Evolutionary conservation across 92 coral and sea anemone genomes (phyloP).

Genomic region (Pocillopora grandis): DNA sequence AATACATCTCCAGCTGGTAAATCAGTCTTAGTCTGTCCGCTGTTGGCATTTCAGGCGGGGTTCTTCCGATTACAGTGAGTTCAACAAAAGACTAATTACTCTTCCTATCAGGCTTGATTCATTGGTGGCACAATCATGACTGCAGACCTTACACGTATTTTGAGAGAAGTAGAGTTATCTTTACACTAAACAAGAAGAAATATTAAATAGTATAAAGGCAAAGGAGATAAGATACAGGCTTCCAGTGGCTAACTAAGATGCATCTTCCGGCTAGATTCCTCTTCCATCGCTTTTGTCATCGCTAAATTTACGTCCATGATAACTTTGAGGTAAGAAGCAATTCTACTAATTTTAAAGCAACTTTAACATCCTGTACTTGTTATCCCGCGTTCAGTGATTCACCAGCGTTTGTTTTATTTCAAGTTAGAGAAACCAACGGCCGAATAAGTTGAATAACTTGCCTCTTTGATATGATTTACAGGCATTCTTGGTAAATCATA

Average conservation of each 20-base stretch:
- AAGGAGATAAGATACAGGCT: background rate
- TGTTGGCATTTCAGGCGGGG: slow-evolving; percentile 8
- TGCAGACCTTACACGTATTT: no score
- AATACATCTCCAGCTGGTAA: background rate
- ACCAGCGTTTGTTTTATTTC: background rate
- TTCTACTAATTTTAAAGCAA: background rate
- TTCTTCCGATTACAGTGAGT: background rate
- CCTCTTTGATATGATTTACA: no score
- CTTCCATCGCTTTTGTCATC: background rate
- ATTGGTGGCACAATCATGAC: background rate
- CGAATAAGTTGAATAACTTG: no score
- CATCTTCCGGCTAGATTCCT: background rate
- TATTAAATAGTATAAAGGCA: background rate
- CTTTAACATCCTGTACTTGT: background rate
- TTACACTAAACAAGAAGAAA: background rate
- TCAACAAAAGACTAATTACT: slow-evolving; percentile 18
- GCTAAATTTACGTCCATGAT: slow-evolving; percentile 17
- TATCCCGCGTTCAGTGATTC: background rate
- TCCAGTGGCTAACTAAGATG: background rate
- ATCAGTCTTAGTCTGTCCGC: background rate
- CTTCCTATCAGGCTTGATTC: background rate
- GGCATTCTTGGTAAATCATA: no score
- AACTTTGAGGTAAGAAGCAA: background rate
- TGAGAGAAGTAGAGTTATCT: no score
- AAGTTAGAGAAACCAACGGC: background rate